These are phyloP conservation scores for Stegana nigrithorax DNA, from an alignment of 2,888 invertebrate species.

Conservation along the genomic window DNA sequence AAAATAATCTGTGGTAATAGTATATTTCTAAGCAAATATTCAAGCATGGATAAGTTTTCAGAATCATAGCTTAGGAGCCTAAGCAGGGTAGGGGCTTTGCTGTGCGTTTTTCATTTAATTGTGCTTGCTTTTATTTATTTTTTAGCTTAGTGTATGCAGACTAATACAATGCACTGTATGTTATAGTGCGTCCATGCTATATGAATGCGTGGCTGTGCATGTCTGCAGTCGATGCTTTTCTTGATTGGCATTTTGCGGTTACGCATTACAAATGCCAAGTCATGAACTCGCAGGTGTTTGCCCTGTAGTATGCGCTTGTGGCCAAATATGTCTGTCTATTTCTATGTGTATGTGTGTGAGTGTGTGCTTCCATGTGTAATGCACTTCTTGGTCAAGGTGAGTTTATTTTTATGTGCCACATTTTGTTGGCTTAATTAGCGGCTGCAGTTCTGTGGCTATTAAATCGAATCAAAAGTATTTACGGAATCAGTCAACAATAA, in stretches of 20 bases:
- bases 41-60: no score
- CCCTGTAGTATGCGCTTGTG: neutral
- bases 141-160: no score
- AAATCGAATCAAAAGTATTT: neutral
- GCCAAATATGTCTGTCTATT: no score
- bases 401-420: neutral
- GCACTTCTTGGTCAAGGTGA: conserved; percentile 7
- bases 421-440: conserved; percentile 1
- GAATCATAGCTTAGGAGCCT: no score
- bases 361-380: neutral
- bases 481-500: neutral
- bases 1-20: no score
- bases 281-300: conserved; percentile 31
- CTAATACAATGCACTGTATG: no score
- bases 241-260: conserved; percentile 63
- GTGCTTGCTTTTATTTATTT: no score
- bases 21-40: no score
- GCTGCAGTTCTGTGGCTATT: neutral
- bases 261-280: conserved; percentile 38
- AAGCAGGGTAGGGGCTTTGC: no score
- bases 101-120: no score
- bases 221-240: neutral
- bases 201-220: neutral
- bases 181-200: neutral
- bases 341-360: neutral